phyloP scores from a whole-genome alignment of 2,797 vertebrate genomes.

The Monodelphis domestica region DNA sequence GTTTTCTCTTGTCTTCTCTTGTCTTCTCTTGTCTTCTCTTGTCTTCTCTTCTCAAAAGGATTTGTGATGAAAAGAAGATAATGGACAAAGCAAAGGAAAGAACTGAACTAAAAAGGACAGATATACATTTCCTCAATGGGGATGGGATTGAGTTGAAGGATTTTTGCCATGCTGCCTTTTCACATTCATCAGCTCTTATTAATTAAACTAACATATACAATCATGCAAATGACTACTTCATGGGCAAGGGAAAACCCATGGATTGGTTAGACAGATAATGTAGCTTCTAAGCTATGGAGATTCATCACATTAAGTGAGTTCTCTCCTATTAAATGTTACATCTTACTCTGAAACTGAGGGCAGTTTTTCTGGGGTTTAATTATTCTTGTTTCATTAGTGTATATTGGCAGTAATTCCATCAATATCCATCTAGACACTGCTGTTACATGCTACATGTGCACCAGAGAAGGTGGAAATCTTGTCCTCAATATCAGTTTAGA shows the following conservation, averaged over 20 bases:
- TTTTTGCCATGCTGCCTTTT: neutral
- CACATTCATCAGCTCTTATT: constrained; percentile 50
- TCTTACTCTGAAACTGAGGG: constrained; percentile 15
- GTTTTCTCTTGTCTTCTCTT: no score
- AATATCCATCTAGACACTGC: neutral
- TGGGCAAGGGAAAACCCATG: constrained; percentile 17
- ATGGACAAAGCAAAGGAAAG: neutral
- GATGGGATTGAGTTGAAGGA: constrained; percentile 39
- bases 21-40: neutral
- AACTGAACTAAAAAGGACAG: constrained; percentile 47
- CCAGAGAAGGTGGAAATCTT: neutral
- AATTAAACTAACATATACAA: constrained; percentile 49
- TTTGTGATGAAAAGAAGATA: constrained; percentile 67
- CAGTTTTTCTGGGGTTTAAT: neutral
- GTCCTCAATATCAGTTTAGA: constrained; percentile 13
- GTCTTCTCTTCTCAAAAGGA: constrained; percentile 18
- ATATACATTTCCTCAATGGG: constrained; percentile 46
- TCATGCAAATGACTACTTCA: constrained; percentile 13
- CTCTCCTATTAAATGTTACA: neutral
- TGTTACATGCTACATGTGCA: neutral
- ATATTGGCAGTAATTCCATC: constrained; percentile 5
- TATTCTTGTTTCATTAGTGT: neutral
- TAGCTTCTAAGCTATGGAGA: constrained; percentile 52
- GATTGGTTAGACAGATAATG: constrained; percentile 18
- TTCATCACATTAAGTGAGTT: neutral